phyloP scores from a whole-genome alignment of 2,888 invertebrate genomes.

The Cephalotes varians region DNA sequence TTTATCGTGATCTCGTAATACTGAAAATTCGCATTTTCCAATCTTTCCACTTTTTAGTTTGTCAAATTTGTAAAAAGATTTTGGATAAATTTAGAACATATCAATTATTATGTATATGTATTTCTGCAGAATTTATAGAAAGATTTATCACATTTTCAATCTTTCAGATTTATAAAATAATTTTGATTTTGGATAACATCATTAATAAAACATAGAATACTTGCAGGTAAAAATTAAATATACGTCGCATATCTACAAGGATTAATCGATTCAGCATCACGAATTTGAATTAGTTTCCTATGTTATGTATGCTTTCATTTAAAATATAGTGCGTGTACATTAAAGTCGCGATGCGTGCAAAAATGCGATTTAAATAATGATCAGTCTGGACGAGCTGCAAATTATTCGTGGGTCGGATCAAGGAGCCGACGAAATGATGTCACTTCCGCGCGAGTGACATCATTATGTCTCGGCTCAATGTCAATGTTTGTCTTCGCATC shows the following conservation, averaged over 20 bases:
- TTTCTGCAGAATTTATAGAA: neutral
- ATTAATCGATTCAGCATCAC: neutral
- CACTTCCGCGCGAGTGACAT: slow-evolving; percentile 76
- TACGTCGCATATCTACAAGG: neutral
- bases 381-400: slow-evolving; percentile 57
- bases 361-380: slow-evolving; percentile 64
- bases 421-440: slow-evolving; percentile 69
- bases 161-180: neutral
- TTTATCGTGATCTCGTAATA: slow-evolving; percentile 16
- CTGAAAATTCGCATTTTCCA: neutral
- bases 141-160: neutral
- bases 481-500: slow-evolving; percentile 56
- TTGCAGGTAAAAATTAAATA: neutral
- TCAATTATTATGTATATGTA: neutral
- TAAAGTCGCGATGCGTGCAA: slow-evolving; percentile 45
- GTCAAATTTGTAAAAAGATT: neutral
- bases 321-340: slow-evolving; percentile 1
- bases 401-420: slow-evolving; percentile 69
- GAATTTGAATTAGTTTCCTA: neutral
- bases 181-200: neutral
- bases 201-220: neutral
- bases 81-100: neutral
- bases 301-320: neutral
- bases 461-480: slow-evolving; percentile 69
- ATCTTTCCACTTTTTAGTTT: neutral